These are phyloP conservation scores for Chondrosia reniformis DNA, from an alignment of 37 sponge, comb jelly and placozoan species.

Conservation along the genomic window DNA sequence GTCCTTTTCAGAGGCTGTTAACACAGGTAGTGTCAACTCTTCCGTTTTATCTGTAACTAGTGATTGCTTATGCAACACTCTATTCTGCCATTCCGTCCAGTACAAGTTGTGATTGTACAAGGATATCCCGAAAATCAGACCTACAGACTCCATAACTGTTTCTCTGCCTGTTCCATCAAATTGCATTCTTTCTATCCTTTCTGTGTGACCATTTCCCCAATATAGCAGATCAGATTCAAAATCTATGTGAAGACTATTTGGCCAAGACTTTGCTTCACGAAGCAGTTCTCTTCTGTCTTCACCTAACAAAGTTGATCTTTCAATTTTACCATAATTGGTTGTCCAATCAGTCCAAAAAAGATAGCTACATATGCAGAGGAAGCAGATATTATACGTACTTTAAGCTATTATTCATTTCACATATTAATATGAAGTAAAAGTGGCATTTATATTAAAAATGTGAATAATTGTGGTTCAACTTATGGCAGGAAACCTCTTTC, in stretches of 20 bases:
- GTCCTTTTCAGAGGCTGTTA: background rate
- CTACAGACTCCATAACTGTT: background rate
- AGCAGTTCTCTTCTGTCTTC: background rate
- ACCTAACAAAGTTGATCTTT: slow-evolving; percentile 49
- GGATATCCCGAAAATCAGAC: slow-evolving; percentile 38
- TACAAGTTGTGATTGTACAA: background rate
- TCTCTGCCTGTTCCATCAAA: slow-evolving; percentile 12
- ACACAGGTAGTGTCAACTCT: background rate
- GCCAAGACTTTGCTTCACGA: slow-evolving; percentile 11
- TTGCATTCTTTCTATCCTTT: slow-evolving; percentile 3
- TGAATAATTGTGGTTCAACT: no score
- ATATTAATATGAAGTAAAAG: background rate
- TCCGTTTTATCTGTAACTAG: background rate
- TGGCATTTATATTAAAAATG: no score
- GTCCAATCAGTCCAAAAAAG: slow-evolving; percentile 67
- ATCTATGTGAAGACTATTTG: slow-evolving; percentile 58
- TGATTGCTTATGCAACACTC: background rate
- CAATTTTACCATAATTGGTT: slow-evolving; percentile 17
- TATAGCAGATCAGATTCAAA: slow-evolving; percentile 16
- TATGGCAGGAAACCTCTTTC: no score
- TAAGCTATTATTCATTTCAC: background rate
- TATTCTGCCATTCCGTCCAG: slow-evolving; percentile 18
- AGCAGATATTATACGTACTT: background rate
- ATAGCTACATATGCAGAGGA: slow-evolving; percentile 3
- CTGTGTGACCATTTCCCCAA: slow-evolving; percentile 36